These are phyloP conservation scores for Montipora foliosa DNA, from an alignment of 64 coral and sea anemone genomes.

Conservation along the genomic window DNA sequence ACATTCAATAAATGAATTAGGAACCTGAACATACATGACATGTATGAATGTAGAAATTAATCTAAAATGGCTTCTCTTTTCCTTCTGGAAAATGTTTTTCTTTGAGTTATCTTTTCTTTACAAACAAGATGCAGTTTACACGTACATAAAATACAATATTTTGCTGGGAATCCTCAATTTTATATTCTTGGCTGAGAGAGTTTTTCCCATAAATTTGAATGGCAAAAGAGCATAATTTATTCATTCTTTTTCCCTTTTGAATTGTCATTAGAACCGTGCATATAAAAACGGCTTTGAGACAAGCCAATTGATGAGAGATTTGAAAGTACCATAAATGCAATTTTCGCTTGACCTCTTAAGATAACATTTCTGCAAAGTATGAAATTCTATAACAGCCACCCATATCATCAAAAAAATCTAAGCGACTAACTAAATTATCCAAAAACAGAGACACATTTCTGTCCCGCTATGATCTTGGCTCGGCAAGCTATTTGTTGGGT, in stretches of 20 bases:
- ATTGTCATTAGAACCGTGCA: neutral
- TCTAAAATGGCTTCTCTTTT: neutral
- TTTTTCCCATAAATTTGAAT: neutral
- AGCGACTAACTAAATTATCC: neutral
- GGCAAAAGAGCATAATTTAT: neutral
- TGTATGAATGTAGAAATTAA: too few species aligned
- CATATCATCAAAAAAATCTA: conserved; percentile 10
- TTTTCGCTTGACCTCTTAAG: neutral
- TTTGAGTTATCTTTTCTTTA: neutral
- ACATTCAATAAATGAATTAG: too few species aligned
- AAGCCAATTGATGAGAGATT: too few species aligned
- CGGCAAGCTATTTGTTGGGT: neutral
- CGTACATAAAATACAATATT: too few species aligned
- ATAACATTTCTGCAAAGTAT: neutral
- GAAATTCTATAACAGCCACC: conserved; percentile 6
- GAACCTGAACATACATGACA: too few species aligned
- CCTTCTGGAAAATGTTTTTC: neutral
- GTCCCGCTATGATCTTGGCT: neutral
- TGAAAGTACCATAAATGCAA: neutral
- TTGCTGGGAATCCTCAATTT: neutral
- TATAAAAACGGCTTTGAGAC: too few species aligned
- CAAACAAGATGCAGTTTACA: neutral
- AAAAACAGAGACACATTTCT: neutral
- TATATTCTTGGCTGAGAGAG: neutral
- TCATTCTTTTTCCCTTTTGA: neutral